Evolutionary conservation across 2,797 vertebrate species (phyloP).

Genomic region (Remorina albescens): DNA sequence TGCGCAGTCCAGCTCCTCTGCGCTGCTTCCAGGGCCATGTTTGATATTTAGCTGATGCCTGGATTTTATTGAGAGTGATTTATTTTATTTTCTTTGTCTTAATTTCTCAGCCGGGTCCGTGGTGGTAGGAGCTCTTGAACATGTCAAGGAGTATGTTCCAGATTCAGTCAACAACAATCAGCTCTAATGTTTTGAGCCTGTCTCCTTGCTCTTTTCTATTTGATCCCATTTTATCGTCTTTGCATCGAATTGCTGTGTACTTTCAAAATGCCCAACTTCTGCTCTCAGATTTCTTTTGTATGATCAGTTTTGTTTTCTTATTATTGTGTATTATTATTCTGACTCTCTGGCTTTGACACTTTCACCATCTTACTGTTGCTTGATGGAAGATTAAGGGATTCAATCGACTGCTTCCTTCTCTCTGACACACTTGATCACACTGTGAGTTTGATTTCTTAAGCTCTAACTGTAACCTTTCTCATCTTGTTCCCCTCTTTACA

Average conservation of each 20-base stretch:
- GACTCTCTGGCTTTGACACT: not conserved
- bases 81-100: conserved; percentile 14
- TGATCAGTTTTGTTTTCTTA: conserved; percentile 2
- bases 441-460: not conserved
- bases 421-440: conserved; percentile 20
- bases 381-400: conserved; percentile 1
- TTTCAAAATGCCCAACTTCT: not conserved
- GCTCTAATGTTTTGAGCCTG: not conserved
- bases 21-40: conserved; percentile 55
- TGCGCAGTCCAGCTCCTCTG: conserved; percentile 52
- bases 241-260: not conserved
- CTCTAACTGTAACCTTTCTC: conserved; percentile 31
- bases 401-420: conserved; percentile 3
- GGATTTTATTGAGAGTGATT: conserved; percentile 55
- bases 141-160: conserved; percentile 1
- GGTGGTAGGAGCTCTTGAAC: conserved; percentile 8
- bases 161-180: conserved; percentile 3
- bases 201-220: conserved; percentile 1
- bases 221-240: not conserved
- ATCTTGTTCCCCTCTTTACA: conserved; percentile 44
- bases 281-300: conserved; percentile 12
- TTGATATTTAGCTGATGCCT: conserved; percentile 75
- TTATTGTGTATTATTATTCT: not conserved
- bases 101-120: conserved; percentile 39
- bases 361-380: conserved; percentile 7